Base-by-base conservation (phyloP, 1,140 invertebrate species). In the Patella vulgata region DNA sequence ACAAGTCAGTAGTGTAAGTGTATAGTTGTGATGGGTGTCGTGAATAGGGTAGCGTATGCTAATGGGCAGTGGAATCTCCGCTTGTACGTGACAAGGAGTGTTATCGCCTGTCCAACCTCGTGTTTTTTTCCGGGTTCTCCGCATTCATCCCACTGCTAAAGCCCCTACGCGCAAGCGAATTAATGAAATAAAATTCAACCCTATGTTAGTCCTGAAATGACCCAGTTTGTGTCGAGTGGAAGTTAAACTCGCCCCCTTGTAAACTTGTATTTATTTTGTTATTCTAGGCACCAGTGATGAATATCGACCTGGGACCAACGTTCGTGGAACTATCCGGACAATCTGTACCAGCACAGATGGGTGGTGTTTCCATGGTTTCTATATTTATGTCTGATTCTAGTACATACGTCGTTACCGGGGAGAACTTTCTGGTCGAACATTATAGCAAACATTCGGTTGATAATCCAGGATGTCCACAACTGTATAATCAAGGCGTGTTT, bases 291-390 rank as follows among this genome's bases (percentile, higher is more conserved):
- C 87, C 90, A 14, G 87, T 92, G 1, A 86, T 90, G 8, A 90
- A 91, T 66, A 89, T 95, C 30, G 93, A 95, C 79, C 78, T 96
- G 30, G 90, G 91, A 23, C 89, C 92, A 0, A 95, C 93, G 1
- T 90, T 95, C 69, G 74, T 94, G 6, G 84, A 89, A 39, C 86
- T 94, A 88, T 52, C 87, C 92, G 72, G 65, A 55, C 54, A 31
- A 1, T 21, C 44, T 8, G 39, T 62, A 11, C 67, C 73, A 14
- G 17, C 9, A 88, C 89, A 86, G 9, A 88, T 90, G 85, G 91
- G 93, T 82, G 91, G 91, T 1, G 73, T 77, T 39, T 88, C 89
- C 1, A 87, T 92, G 25, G 74, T 83, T 66, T 68, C 80, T 17
- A 47, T 80, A 39, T 64, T 85, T 59, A 51, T 60, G 52, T 50